phyloP scores from a whole-genome alignment of 2,113 vertebrate genomes.

The Myotis brandtii region DNA sequence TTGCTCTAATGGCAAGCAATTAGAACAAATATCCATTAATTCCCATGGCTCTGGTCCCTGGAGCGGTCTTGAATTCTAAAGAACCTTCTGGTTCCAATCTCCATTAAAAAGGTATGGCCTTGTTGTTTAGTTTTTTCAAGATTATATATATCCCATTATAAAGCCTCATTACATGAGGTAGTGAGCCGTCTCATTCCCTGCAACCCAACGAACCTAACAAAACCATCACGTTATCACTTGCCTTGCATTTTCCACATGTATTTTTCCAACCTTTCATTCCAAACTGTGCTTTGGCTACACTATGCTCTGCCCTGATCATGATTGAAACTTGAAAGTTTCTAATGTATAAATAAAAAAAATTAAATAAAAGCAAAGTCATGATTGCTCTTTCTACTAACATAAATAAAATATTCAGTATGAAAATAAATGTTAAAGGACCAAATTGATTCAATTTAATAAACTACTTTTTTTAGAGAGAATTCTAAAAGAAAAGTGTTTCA shows the following conservation, averaged over 20 bases:
- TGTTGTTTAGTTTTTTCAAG: background rate
- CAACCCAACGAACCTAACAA: background rate
- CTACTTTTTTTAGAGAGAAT: background rate
- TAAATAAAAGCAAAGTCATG: background rate
- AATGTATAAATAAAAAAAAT: background rate
- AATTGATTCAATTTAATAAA: slow-evolving; percentile 23
- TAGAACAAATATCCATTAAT: slow-evolving; percentile 67
- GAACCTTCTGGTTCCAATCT: slow-evolving; percentile 50
- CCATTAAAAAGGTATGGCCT: slow-evolving; percentile 23
- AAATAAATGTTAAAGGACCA: slow-evolving; percentile 28
- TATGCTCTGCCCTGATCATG: background rate
- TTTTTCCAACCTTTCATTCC: slow-evolving; percentile 35
- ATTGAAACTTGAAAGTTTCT: slow-evolving; percentile 28
- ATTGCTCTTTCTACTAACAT: background rate
- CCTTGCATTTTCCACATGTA: slow-evolving; percentile 10
- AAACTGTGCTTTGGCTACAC: background rate
- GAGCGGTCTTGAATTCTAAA: slow-evolving; percentile 57
- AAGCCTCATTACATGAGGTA: background rate
- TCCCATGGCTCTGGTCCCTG: slow-evolving; percentile 34
- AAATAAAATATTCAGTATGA: background rate
- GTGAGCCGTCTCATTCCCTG: background rate
- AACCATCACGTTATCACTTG: background rate
- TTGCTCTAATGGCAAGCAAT: slow-evolving; percentile 62
- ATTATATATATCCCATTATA: slow-evolving; percentile 6
- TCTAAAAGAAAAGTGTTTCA: background rate